phyloP scores from a whole-genome alignment of 2,888 invertebrate species.

The Stratiomys singularior region DNA sequence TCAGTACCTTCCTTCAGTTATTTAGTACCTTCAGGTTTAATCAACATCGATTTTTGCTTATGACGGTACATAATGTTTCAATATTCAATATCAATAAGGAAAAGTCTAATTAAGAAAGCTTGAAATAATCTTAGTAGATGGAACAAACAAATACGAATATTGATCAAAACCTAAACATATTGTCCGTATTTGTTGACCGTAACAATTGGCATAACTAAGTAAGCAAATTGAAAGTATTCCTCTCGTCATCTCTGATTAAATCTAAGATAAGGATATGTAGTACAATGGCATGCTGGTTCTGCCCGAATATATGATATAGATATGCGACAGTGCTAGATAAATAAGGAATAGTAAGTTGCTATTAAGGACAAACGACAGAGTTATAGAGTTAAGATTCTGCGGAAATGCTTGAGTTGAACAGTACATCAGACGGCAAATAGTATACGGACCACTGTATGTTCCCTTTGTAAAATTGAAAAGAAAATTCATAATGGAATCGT shows the following conservation, averaged over 20 bases:
- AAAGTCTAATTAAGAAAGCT: slow-evolving; percentile 7
- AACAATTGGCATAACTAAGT: neutral
- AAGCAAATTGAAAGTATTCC: neutral
- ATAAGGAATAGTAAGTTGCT: neutral
- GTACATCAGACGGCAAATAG: too few relatives aligned
- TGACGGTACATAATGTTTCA: too few relatives aligned
- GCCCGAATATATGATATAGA: too few relatives aligned
- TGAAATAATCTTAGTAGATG: neutral
- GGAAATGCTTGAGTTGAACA: too few relatives aligned
- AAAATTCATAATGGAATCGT: too few relatives aligned
- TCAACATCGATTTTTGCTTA: too few relatives aligned
- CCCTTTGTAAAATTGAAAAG: too few relatives aligned
- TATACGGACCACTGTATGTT: too few relatives aligned
- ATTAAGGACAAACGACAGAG: neutral
- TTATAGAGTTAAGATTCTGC: neutral
- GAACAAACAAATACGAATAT: neutral
- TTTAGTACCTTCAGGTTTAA: too few relatives aligned
- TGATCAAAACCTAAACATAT: neutral
- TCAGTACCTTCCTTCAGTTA: too few relatives aligned
- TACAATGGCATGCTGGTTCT: too few relatives aligned
- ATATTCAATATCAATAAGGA: slow-evolving; percentile 8
- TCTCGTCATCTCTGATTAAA: neutral
- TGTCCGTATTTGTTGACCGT: neutral
- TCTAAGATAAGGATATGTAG: too few relatives aligned
- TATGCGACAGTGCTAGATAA: neutral